Conservation (phyloP, 2,888 invertebrate genomes). For the Sarcophaga variegata region DNA sequence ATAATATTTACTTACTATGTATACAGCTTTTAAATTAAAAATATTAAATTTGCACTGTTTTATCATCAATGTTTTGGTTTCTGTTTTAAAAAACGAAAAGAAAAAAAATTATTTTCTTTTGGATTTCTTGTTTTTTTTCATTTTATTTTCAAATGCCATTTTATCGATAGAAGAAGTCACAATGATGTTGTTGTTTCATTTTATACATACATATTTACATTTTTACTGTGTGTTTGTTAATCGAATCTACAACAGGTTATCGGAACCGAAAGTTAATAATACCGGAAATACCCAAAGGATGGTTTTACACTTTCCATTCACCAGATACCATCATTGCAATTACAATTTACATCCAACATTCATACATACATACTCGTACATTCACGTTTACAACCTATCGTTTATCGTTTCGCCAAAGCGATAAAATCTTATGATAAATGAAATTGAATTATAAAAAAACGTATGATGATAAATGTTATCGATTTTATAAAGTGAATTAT, state of each 20-base stretch:
- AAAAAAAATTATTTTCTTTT: background rate
- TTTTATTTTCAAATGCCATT: slow-evolving; percentile 7
- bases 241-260: slow-evolving; percentile 42
- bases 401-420: background rate
- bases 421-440: background rate
- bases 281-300: slow-evolving; percentile 9
- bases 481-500: background rate
- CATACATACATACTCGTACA: too few species aligned
- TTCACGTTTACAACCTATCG: background rate
- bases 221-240: slow-evolving; percentile 27
- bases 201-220: background rate
- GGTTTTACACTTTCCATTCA: background rate
- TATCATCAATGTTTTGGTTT: background rate
- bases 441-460: background rate
- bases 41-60: slow-evolving; percentile 43
- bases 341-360: too few species aligned
- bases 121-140: background rate
- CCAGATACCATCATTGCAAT: background rate
- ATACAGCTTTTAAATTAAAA: too few species aligned
- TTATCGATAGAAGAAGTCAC: background rate
- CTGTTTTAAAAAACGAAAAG: background rate
- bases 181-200: too few species aligned
- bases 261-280: slow-evolving; percentile 6
- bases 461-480: background rate
- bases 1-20: background rate